These are phyloP conservation scores for Lophotriccus pileatus DNA, from an alignment of 2,797 vertebrate genomes.

Conservation along the genomic window DNA sequence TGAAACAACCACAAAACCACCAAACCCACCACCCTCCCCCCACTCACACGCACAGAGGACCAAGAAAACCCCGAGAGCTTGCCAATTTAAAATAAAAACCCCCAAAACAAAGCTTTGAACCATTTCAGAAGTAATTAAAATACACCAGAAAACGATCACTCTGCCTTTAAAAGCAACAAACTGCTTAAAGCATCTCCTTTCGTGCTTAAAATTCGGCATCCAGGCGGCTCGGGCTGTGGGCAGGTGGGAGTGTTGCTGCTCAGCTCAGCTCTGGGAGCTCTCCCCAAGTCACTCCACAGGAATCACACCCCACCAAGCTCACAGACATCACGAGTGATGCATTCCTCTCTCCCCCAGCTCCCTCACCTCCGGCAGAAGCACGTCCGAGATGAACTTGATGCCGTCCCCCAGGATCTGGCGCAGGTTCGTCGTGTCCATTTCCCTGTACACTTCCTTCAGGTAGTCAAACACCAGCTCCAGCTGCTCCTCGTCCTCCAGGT, in stretches of 20 bases:
- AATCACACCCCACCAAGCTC: fast-evolving
- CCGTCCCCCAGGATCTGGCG: constrained; percentile 69
- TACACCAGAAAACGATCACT: fast-evolving
- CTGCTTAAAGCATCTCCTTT: background rate
- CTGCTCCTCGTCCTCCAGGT: constrained; percentile 91
- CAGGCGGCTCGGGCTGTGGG: background rate
- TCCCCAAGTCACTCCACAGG: fast-evolving
- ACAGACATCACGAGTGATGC: background rate
- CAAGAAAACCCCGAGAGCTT: background rate
- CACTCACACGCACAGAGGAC: fast-evolving
- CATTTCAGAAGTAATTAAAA: background rate
- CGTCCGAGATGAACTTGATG: constrained; percentile 86
- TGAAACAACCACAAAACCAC: background rate
- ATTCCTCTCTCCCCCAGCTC: background rate
- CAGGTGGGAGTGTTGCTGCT: background rate
- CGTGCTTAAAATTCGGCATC: background rate
- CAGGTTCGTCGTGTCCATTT: constrained; percentile 43
- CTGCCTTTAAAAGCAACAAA: background rate
- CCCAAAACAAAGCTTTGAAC: background rate
- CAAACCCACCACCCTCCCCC: background rate
- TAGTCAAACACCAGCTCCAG: constrained; percentile 86
- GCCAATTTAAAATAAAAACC: background rate
- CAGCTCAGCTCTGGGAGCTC: background rate
- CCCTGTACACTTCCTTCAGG: constrained; percentile 77
- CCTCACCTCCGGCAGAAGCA: constrained; percentile 91